phyloP scores from a whole-genome alignment of 2,888 invertebrate genomes.

The Odontomyia ornata region DNA sequence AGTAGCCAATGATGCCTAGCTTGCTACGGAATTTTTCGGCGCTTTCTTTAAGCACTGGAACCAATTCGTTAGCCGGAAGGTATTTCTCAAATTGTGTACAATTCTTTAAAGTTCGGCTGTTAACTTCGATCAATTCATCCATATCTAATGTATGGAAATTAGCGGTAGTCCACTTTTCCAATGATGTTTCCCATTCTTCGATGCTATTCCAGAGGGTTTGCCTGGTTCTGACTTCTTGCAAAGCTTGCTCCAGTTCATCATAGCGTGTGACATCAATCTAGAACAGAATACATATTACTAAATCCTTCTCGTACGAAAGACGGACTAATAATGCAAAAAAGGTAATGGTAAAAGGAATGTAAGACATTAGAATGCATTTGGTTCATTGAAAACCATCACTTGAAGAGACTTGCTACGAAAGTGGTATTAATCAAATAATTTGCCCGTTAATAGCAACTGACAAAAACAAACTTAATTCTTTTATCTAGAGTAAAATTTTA shows the following conservation, averaged over 20 bases:
- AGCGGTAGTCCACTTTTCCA: conserved; percentile 71
- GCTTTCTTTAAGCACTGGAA: conserved; percentile 78
- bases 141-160: conserved; percentile 68
- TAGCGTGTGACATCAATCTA: conserved; percentile 85
- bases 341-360: no score
- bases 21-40: conserved; percentile 84
- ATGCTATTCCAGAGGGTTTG: conserved; percentile 83
- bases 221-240: conserved; percentile 81
- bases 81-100: conserved; percentile 84
- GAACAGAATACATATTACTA: no score
- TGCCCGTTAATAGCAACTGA: no score
- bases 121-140: conserved; percentile 75
- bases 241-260: conserved; percentile 81
- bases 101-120: conserved; percentile 75
- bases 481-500: no score
- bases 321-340: no score
- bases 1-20: conserved; percentile 80
- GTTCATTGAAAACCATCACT: no score
- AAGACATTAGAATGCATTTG: no score
- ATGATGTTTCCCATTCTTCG: conserved; percentile 76
- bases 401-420: no score
- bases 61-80: conserved; percentile 80
- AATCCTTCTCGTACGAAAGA: no score
- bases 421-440: no score
- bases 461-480: no score